Conservation (phyloP, 2,888 invertebrate species). For the Dryococelus australis region DNA sequence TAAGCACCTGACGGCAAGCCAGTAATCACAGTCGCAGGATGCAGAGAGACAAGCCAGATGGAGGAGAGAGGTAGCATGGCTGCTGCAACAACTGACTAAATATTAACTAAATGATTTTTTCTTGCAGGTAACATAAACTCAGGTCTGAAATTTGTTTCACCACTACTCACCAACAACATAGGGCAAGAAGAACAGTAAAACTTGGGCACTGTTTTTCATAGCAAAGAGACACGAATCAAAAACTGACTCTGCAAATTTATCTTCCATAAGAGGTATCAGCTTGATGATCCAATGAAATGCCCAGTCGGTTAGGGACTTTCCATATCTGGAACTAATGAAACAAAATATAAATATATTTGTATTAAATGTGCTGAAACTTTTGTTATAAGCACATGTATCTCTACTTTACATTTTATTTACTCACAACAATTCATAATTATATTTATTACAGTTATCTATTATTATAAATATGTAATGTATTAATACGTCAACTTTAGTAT, state of each 20-base stretch:
- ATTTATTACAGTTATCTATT: too few species aligned
- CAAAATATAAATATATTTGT: not conserved
- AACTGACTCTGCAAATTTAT: slow-evolving; percentile 67
- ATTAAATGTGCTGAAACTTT: not conserved
- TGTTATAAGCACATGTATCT: too few species aligned
- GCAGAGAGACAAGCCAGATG: too few species aligned
- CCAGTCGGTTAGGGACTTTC: slow-evolving; percentile 42
- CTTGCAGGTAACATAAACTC: not conserved
- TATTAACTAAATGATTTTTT: too few species aligned
- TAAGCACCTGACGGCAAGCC: too few species aligned
- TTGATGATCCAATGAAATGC: slow-evolving; percentile 72
- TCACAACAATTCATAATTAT: too few species aligned
- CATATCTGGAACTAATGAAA: slow-evolving; percentile 41
- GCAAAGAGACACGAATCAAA: slow-evolving; percentile 76
- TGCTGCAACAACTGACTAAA: too few species aligned
- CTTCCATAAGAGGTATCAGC: slow-evolving; percentile 69
- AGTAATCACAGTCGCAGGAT: too few species aligned
- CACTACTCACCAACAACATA: slow-evolving; percentile 66
- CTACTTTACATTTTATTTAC: too few species aligned
- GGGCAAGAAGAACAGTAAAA: slow-evolving; percentile 76
- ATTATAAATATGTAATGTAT: too few species aligned
- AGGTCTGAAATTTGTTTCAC: not conserved
- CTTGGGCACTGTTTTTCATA: slow-evolving; percentile 75
- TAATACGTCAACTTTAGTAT: too few species aligned
- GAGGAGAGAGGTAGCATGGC: too few species aligned